A percentile compares a stretch with the other conserved stretches of the same genome.
Evolutionary conservation across 1,140 invertebrate genomes (phyloP).

Genomic region (Charaxes varanes): DNA sequence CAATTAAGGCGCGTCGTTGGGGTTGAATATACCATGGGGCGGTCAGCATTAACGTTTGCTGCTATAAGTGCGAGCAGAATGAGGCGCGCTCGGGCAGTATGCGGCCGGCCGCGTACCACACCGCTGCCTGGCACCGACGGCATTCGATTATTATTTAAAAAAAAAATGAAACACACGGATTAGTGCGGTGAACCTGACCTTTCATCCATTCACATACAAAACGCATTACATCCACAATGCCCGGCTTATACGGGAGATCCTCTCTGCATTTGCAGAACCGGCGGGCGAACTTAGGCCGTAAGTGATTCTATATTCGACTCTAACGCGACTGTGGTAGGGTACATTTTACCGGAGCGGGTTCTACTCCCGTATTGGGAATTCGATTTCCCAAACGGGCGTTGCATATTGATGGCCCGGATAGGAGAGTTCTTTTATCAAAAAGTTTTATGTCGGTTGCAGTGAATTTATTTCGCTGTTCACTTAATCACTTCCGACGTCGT

Average conservation of each 20-base stretch:
- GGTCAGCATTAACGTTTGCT: constrained; percentile 38
- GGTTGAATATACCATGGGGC: constrained; percentile 53
- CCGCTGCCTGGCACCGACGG: constrained; percentile 52
- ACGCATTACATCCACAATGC: constrained; percentile 35
- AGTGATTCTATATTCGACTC: constrained; percentile 28
- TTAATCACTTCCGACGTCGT: too few relatives aligned
- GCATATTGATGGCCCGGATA: constrained; percentile 25
- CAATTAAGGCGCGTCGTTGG: constrained; percentile 31
- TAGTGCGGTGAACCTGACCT: constrained; percentile 47
- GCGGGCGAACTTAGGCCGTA: constrained; percentile 42
- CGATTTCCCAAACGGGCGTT: constrained; percentile 23
- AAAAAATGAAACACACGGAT: constrained; percentile 40
- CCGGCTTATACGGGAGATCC: constrained; percentile 49
- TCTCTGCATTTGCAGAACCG: constrained; percentile 37
- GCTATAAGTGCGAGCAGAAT: constrained; percentile 49
- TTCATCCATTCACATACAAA: constrained; percentile 10
- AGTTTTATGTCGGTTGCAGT: constrained; percentile 14
- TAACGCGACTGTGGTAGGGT: constrained; percentile 12
- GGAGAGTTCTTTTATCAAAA: constrained; percentile 11
- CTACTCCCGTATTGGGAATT: constrained; percentile 10
- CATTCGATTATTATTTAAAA: constrained; percentile 18
- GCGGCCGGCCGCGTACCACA: constrained; percentile 56
- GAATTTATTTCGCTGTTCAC: background rate
- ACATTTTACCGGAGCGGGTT: constrained; percentile 10
- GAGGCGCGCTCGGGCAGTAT: constrained; percentile 52